phyloP scores from a whole-genome alignment of 2,113 vertebrate genomes.

The Labeo catla region DNA sequence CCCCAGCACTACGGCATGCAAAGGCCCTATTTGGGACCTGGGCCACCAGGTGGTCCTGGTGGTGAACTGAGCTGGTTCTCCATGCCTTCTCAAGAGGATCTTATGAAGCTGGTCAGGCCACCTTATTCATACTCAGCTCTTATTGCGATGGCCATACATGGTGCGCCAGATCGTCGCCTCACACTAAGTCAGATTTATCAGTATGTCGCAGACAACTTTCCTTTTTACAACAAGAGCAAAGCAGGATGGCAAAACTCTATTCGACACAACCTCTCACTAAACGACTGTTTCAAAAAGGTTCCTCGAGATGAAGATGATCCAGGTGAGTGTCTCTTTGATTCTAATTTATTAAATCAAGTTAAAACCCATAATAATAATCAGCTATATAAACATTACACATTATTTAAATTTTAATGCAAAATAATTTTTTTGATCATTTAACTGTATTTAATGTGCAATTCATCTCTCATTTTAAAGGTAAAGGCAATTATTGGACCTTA shows the following conservation, averaged over 20 bases:
- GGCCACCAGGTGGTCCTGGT: slow-evolving; percentile 78
- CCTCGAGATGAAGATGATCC: slow-evolving; percentile 96
- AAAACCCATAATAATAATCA: neutral
- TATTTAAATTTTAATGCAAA: neutral
- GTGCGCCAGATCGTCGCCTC: slow-evolving; percentile 90
- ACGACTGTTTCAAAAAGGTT: slow-evolving; percentile 98
- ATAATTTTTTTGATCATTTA: neutral
- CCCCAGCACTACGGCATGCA: slow-evolving; percentile 94
- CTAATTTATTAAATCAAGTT: neutral
- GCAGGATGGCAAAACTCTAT: slow-evolving; percentile 98
- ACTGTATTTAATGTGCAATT: neutral
- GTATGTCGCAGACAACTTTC: slow-evolving; percentile 98
- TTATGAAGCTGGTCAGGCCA: slow-evolving; percentile 96
- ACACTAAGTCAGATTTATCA: slow-evolving; percentile 99
- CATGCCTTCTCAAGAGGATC: slow-evolving; percentile 94
- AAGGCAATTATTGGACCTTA: slow-evolving; percentile 99
- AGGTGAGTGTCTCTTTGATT: slow-evolving; percentile 74
- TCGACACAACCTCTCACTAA: slow-evolving; percentile 92
- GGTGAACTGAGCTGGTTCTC: slow-evolving; percentile 94
- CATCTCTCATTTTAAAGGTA: slow-evolving; percentile 77
- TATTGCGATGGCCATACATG: slow-evolving; percentile 98
- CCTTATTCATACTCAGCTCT: slow-evolving; percentile 98
- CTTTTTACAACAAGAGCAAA: slow-evolving; percentile 98
- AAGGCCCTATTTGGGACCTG: slow-evolving; percentile 85
- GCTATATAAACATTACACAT: neutral